Evolutionary conservation across 1,140 invertebrate genomes (phyloP), one percentile per base, ranked within the genome.

Genomic region (Sinonovacula constricta): DNA sequence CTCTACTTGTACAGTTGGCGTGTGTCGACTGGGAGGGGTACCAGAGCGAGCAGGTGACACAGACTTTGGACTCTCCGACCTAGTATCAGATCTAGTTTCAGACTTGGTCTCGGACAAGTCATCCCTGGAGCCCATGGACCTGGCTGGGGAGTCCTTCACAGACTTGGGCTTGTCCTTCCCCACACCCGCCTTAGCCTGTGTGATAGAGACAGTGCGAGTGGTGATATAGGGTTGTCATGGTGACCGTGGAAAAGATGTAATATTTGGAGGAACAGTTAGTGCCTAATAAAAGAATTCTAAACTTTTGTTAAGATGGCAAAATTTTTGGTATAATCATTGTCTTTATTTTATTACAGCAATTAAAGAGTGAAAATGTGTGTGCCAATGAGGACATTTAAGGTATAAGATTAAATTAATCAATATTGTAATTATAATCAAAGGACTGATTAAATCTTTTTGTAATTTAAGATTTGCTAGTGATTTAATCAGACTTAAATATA

Each of bases 11-110:
- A 76, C 36, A 18, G 70, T 74, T 22, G 72, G 72, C 5, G 72
- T 76, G 51, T n/a, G 24, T 30, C 72, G 51, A 45, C 53, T 28
- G 1, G 72, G 63, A 31, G 72, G 72, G n/a, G 72, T 76, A 24
- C 54, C 60, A 15, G 76, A 79, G n/a, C 71, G 71, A 39, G 81
- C 36, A 24, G 81, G 59, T 67, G 72, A 59, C 15, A 59, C n/a
- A 31, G 72, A 76, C 30, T 66, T 70, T 12, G 68, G 36, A 1
- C 39, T 49, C 7, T 28, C 18, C 22, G 26, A 22, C 54, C 54
- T 57, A 7, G 54, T 7, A n/a, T n/a, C n/a, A n/a, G n/a, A n/a
- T n/a, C n/a, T n/a, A 10, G 22, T 28, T 57, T 65, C 62, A 34
- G 71, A 65, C 24, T 36, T 74, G 7, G 71, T 51, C 22, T 74